These are phyloP conservation scores for Patiria miniata DNA, from an alignment of 35 echinoderm and acorn worm genomes.

Conservation along the genomic window DNA sequence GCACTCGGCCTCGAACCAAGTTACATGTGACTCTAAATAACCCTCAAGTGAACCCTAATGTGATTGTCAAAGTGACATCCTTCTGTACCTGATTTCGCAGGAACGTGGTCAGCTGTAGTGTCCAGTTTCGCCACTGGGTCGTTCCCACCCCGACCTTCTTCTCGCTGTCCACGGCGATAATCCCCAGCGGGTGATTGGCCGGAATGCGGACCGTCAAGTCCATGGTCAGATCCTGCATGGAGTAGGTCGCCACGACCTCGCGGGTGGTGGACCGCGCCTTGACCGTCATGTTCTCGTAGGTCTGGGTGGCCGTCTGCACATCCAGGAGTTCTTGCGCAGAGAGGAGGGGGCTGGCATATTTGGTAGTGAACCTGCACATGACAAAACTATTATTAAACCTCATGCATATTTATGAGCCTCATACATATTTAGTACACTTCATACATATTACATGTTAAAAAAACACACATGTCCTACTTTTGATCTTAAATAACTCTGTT, in stretches of 20 bases:
- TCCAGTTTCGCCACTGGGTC: constrained; percentile 98
- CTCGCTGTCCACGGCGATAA: constrained; percentile 84
- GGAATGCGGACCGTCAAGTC: constrained; percentile 82
- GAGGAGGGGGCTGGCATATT: constrained; percentile 85
- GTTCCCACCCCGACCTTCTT: constrained; percentile 74
- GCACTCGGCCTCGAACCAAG: no score
- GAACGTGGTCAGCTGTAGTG: constrained; percentile 86
- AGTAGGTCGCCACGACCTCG: constrained; percentile 91
- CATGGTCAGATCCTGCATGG: constrained; percentile 87
- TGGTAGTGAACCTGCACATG: constrained; percentile 71
- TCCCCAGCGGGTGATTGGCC: constrained; percentile 82
- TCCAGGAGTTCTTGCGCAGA: constrained; percentile 68
- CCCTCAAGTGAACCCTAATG: no score
- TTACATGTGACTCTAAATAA: no score
- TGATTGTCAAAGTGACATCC: no score
- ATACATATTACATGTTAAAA: no score
- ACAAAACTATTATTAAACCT: neutral
- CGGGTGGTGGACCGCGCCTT: constrained; percentile 64
- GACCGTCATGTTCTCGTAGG: constrained; percentile 81
- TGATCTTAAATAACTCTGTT: no score
- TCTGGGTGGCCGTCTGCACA: constrained; percentile 49
- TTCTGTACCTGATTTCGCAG: constrained; percentile 77
- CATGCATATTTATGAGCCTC: no score
- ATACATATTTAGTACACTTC: no score
- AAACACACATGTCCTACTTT: no score